Evolutionary conservation across 1,140 invertebrate species (phyloP).

Genomic region (Macrobrachium rosenbergii): DNA sequence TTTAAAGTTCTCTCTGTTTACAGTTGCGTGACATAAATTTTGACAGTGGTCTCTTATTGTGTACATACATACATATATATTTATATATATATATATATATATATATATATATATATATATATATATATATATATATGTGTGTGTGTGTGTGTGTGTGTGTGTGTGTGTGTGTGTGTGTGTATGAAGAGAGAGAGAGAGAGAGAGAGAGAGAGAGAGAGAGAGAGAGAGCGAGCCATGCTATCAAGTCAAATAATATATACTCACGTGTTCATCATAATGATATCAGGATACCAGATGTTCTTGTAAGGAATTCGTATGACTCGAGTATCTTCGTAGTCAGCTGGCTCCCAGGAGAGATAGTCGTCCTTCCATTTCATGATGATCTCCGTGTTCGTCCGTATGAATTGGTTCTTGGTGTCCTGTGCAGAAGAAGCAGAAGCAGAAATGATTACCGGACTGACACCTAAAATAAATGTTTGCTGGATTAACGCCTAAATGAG

Average conservation of each 20-base stretch:
- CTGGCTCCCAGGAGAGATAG: slow-evolving; percentile 11
- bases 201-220: too few species aligned
- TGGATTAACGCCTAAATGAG: too few species aligned
- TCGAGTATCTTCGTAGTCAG: neutral
- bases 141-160: too few species aligned
- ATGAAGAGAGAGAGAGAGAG: too few species aligned
- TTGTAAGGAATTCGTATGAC: slow-evolving; percentile 14
- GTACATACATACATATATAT: neutral
- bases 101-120: too few species aligned
- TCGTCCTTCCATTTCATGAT: slow-evolving; percentile 38
- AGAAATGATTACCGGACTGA: neutral
- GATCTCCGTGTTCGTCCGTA: slow-evolving; percentile 20
- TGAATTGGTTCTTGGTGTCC: slow-evolving; percentile 24
- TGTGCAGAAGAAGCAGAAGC: neutral
- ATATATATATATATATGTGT: neutral
- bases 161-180: too few species aligned
- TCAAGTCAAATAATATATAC: neutral
- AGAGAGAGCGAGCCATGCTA: too few species aligned
- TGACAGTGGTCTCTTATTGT: too few species aligned
- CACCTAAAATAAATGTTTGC: too few species aligned
- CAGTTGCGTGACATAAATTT: too few species aligned
- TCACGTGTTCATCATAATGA: slow-evolving; percentile 34
- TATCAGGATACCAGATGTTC: slow-evolving; percentile 23
- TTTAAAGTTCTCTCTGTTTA: too few species aligned
- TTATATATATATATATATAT: too few species aligned